Base-by-base conservation (phyloP, 1,140 invertebrate species). In the Panulirus ornatus region DNA sequence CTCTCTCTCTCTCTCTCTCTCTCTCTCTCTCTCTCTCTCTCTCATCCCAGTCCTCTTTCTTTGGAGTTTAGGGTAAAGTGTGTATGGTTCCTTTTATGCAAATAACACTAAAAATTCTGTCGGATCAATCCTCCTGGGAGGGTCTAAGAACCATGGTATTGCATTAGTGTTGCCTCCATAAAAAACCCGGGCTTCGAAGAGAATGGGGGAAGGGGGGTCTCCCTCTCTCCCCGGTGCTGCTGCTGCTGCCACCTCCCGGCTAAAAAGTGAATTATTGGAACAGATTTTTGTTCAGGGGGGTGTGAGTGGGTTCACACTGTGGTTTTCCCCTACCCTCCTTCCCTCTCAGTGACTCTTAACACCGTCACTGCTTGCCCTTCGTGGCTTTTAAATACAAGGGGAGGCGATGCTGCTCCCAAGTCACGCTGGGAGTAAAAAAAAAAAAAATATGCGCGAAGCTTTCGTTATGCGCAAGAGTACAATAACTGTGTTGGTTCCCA, bases 91-190 rank as follows among this genome's bases (percentile, higher is more conserved):
- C 78, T 82, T 40, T 71, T 89, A 89, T 83, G 87, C 87, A 89
- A 89, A 89, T 89, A 89, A n/a, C 66, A 54, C 87, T 58, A 82
- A 88, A n/a, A 71, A 89, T 82, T 89, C 87, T 51, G 63, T 89
- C 63, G 86, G 76, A 88, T 88, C 78, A 88, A 44, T 70, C 78
- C 63, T 22, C 54, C 27, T 30, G 40, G 38, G 58, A 81, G 19
- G 54, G 75, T 47, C 78, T 82, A 83, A 75, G 87, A 89, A 89
- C 79, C 78, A 73, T 71, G 87, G 54, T 83, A 89, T 89, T 83
- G 87, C 87, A 89, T 89, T 89, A 89, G 87, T 58, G 44, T 73
- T 66, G 5, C 58, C 63, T 30, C 11, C 78, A 82, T 83, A 89
- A 89, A 83, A 89, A 89, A 44, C 38, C 44, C 40, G 71, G 3